phyloP scores from a whole-genome alignment of 2,888 invertebrate genomes.

The Drosophila mulleri region DNA sequence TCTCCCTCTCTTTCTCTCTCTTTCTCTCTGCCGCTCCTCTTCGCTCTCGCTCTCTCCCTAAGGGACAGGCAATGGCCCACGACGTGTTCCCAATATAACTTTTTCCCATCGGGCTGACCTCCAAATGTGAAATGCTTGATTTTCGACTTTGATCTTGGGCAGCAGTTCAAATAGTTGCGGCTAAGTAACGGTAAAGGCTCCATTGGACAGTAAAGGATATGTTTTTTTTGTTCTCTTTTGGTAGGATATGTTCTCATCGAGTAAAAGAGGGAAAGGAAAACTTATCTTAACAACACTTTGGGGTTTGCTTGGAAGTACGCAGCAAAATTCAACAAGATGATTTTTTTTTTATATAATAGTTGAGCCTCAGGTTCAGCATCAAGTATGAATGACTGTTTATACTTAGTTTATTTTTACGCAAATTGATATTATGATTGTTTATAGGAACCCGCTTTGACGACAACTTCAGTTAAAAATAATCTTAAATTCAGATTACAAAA shows the following conservation, averaged over 20 bases:
- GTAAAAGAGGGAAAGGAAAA: background rate
- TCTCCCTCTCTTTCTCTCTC: background rate
- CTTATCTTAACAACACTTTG: slow-evolving; percentile 51
- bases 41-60: background rate
- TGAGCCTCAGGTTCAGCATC: slow-evolving; percentile 38
- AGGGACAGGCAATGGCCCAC: slow-evolving; percentile 68
- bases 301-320: slow-evolving; percentile 56
- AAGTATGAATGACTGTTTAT: slow-evolving; percentile 20
- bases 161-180: slow-evolving; percentile 78
- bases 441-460: slow-evolving; percentile 26
- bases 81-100: slow-evolving; percentile 81
- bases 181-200: slow-evolving; percentile 54
- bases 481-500: background rate
- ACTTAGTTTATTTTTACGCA: background rate
- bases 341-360: slow-evolving; percentile 18
- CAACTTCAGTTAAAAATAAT: slow-evolving; percentile 6
- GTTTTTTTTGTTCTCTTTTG: slow-evolving; percentile 6
- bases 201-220: slow-evolving; percentile 57
- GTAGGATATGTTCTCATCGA: slow-evolving; percentile 43
- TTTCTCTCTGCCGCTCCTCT: background rate
- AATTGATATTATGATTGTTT: slow-evolving; percentile 16
- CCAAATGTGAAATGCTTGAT: slow-evolving; percentile 27
- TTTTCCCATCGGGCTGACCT: slow-evolving; percentile 46
- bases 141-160: slow-evolving; percentile 70
- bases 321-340: slow-evolving; percentile 61